Evolutionary conservation across 2,113 vertebrate genomes (phyloP), one percentile per base, ranked within the genome.

Genomic region (Pluvialis apricaria): DNA sequence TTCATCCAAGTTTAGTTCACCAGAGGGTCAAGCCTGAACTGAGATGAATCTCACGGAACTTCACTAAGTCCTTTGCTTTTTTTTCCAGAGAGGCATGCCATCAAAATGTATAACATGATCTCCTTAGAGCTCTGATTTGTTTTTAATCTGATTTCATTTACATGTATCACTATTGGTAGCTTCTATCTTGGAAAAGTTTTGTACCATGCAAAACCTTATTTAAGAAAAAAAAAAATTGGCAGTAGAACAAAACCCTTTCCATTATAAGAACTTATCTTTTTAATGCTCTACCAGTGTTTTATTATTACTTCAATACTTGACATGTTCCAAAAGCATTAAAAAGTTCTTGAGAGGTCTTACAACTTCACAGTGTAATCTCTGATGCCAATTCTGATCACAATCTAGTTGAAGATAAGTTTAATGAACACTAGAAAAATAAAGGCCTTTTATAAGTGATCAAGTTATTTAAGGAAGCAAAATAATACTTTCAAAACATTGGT

Each of bases 281-380:
- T 90, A 97, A 80, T 82, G 70, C 36, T 90, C 86, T 73, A 44
- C 76, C 88, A 72, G 51, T 78, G 38, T 75, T 94, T 86, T 86
- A 90, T 69, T 77, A 79, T 93, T 90, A 78, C 75, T 92, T 91
- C 0, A 1, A 45, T 68, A 68, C 62, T 92, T 88, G 64, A 76
- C 65, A 81, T 91, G 78, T 94, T 92, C 84, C 91, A 85, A 96
- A 94, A 87, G 73, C 92, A 95, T 85, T 75, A 91, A 77, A 78
- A 92, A 91, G 73, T 86, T 91, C 88, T 94, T 91, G 69, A 93
- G 77, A 91, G 77, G 89, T 69, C 88, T 89, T 82, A 89, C 45
- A 85, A 42, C 47, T 95, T 95, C 72, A n/a, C 49, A 87, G 77
- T 29, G 25, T 87, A 80, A 90, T 91, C 69, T 91, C 38, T 82